These are phyloP conservation scores for Lanistes nyassanus DNA, from an alignment of 1,140 invertebrate species.

Conservation along the genomic window DNA sequence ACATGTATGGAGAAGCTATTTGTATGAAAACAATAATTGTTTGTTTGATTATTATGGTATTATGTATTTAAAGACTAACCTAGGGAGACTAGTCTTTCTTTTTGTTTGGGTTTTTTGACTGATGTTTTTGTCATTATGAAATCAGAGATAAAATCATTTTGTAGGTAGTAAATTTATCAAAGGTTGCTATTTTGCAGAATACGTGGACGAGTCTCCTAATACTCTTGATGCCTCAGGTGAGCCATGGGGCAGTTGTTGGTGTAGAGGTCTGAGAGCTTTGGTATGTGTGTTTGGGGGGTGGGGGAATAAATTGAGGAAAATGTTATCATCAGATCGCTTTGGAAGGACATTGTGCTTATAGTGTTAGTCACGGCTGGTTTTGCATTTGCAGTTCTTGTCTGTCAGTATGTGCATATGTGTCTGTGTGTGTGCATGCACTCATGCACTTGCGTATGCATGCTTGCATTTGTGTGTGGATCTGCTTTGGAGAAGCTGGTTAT, in stretches of 20 bases:
- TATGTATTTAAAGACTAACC: too few species aligned
- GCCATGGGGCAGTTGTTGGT: not conserved
- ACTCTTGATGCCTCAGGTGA: slow-evolving; percentile 34
- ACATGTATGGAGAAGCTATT: too few species aligned
- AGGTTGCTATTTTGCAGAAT: slow-evolving; percentile 26
- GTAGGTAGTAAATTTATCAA: too few species aligned
- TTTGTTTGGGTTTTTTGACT: too few species aligned
- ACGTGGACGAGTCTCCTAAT: slow-evolving; percentile 42
- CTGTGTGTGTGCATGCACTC: slow-evolving; percentile 1
- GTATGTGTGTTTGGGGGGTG: not conserved
- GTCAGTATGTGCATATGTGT: too few species aligned
- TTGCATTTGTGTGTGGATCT: not conserved
- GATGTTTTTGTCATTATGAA: too few species aligned
- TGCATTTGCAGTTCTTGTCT: not conserved
- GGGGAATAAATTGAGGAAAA: not conserved
- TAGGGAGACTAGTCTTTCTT: too few species aligned
- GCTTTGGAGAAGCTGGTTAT: not conserved
- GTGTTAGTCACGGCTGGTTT: not conserved
- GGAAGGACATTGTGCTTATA: not conserved
- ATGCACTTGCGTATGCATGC: too few species aligned
- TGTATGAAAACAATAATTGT: too few species aligned
- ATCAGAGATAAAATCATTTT: too few species aligned
- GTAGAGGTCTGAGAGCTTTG: not conserved
- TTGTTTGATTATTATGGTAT: too few species aligned
- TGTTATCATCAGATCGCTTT: not conserved